phyloP scores from a whole-genome alignment of 2,888 invertebrate genomes.

The Rapana venosa region DNA sequence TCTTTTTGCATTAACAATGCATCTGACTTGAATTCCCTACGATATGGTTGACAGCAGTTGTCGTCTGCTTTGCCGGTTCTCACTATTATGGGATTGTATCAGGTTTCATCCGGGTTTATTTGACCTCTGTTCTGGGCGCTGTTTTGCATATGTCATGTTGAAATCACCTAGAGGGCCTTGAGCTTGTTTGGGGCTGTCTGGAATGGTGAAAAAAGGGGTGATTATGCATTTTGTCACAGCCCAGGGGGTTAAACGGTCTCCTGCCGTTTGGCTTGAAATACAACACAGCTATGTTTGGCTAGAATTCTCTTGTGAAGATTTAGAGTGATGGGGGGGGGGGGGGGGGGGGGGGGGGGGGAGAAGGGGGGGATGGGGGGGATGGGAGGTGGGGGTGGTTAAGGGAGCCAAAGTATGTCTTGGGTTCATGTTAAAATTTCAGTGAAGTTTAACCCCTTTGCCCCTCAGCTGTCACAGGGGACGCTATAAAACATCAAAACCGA shows the following conservation, averaged over 20 bases:
- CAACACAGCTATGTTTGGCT: conserved; percentile 16
- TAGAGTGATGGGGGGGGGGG: not conserved
- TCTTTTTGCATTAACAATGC: conserved; percentile 32
- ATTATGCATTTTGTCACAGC: conserved; percentile 9
- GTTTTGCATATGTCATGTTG: conserved; percentile 28
- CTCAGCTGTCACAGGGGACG: no score
- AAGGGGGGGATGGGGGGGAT: not conserved
- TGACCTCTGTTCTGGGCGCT: conserved; percentile 10
- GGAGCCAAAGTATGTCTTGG: not conserved
- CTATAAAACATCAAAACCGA: not conserved
- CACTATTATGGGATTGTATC: conserved; percentile 31
- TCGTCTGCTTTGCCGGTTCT: conserved; percentile 30
- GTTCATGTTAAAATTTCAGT: not conserved
- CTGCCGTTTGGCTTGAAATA: conserved; percentile 7
- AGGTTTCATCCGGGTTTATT: conserved; percentile 24
- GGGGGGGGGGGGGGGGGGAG: not conserved
- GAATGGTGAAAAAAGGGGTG: conserved; percentile 24
- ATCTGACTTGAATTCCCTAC: conserved; percentile 28
- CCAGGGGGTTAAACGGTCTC: conserved; percentile 5
- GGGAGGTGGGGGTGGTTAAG: not conserved
- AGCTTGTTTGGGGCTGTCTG: conserved; percentile 13
- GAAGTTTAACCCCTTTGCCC: no score
- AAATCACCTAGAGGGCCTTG: not conserved
- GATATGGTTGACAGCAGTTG: conserved; percentile 36
- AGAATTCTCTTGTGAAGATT: not conserved